These are phyloP conservation scores for Aurelia coerulea DNA, from an alignment of 30 jellyfish, hydroid and myxozoan species.

Conservation along the genomic window DNA sequence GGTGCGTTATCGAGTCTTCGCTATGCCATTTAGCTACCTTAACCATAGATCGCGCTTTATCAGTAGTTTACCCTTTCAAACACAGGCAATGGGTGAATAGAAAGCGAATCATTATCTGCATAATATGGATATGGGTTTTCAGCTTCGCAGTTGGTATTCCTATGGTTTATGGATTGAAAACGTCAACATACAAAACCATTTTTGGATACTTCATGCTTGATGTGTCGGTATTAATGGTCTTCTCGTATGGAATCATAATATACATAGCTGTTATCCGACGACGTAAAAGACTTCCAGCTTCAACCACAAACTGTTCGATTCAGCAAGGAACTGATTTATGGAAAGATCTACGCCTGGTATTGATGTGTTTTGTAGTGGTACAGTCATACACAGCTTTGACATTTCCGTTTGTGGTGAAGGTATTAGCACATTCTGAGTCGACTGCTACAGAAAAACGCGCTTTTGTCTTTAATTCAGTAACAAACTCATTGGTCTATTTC, in stretches of 20 bases:
- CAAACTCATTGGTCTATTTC: slow-evolving; percentile 16
- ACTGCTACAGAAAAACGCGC: not conserved
- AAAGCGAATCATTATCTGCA: too few species aligned
- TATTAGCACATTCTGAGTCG: not conserved
- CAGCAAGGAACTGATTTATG: not conserved
- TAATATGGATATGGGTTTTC: too few species aligned
- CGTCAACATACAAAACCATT: not conserved
- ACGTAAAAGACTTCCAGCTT: not conserved
- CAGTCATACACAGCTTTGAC: slow-evolving; percentile 2
- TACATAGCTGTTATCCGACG: slow-evolving; percentile 8
- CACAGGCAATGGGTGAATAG: too few species aligned
- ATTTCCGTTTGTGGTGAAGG: slow-evolving; percentile 3
- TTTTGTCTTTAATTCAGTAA: not conserved
- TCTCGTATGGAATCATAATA: not conserved
- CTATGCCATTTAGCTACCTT: not conserved
- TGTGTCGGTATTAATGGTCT: not conserved
- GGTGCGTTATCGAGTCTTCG: not conserved
- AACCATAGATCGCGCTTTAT: too few species aligned
- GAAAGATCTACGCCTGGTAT: slow-evolving; percentile 9
- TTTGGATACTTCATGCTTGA: not conserved
- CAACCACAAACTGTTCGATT: not conserved
- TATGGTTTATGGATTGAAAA: not conserved
- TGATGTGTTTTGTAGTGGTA: slow-evolving; percentile 9
- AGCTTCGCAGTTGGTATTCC: too few species aligned
- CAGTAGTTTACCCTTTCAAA: too few species aligned